These are phyloP conservation scores for Ganaspis brasiliensis DNA, from an alignment of 2,888 invertebrate genomes.

Conservation along the genomic window DNA sequence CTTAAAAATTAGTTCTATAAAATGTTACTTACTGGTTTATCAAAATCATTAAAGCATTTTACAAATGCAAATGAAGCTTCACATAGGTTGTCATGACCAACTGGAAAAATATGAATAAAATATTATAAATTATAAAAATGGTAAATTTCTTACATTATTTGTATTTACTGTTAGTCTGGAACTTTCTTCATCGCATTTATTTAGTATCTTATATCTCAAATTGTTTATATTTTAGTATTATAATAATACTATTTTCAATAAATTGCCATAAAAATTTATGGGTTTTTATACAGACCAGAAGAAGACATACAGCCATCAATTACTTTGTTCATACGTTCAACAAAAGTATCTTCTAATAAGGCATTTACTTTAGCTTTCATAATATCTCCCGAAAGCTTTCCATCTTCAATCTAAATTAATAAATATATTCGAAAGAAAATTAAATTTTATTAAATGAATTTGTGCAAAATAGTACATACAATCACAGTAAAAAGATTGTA, in stretches of 20 bases:
- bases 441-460: slow-evolving; percentile 60
- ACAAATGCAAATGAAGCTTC: background rate
- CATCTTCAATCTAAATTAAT: slow-evolving; percentile 80
- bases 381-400: slow-evolving; percentile 81
- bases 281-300: too few species aligned
- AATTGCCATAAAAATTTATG: too few species aligned
- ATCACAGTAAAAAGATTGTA: too few species aligned
- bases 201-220: background rate
- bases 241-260: too few species aligned
- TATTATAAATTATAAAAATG: slow-evolving; percentile 27
- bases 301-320: slow-evolving; percentile 58
- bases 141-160: too few species aligned
- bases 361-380: slow-evolving; percentile 81
- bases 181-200: too few species aligned
- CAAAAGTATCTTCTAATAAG: slow-evolving; percentile 63
- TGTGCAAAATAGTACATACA: too few species aligned
- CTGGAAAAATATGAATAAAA: slow-evolving; percentile 16
- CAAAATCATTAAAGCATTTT: background rate
- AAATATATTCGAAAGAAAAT: slow-evolving; percentile 54
- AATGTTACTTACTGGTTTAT: slow-evolving; percentile 8
- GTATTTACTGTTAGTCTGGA: too few species aligned
- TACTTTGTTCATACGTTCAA: slow-evolving; percentile 55
- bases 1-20: too few species aligned
- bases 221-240: background rate
- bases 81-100: slow-evolving; percentile 35